Evolutionary conservation across 2,888 invertebrate species (phyloP).

Genomic region (Hipparchia semele): DNA sequence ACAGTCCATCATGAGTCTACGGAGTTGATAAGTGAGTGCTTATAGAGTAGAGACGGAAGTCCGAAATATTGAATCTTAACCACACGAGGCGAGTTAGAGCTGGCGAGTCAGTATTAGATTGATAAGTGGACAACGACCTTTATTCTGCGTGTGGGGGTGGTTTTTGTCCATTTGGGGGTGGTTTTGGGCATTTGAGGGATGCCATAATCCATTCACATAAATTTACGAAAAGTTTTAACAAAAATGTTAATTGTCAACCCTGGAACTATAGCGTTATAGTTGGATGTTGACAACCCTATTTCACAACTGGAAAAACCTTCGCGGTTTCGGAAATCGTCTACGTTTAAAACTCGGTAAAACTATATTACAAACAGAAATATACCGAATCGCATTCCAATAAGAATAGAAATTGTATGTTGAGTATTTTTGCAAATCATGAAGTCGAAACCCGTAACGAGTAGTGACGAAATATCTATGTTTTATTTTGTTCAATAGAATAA

Average conservation of each 20-base stretch:
- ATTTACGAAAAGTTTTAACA: too few relatives aligned
- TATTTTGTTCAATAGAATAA: background rate
- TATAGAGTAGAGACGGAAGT: too few relatives aligned
- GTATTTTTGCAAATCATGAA: conserved; percentile 27
- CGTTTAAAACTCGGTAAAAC: background rate
- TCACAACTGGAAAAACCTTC: conserved; percentile 25
- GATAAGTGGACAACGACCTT: too few relatives aligned
- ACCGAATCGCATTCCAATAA: background rate
- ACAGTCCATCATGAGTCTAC: too few relatives aligned
- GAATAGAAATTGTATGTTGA: conserved; percentile 4
- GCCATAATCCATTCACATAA: too few relatives aligned
- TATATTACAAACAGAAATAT: conserved; percentile 7
- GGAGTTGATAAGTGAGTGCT: too few relatives aligned
- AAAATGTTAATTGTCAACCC: background rate
- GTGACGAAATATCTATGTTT: background rate
- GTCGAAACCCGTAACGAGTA: conserved; percentile 20
- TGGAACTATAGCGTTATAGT: background rate
- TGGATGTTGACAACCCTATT: background rate
- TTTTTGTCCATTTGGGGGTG: too few relatives aligned
- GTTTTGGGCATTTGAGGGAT: too few relatives aligned
- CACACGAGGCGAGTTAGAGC: too few relatives aligned
- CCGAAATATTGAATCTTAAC: too few relatives aligned
- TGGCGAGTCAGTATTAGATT: too few relatives aligned
- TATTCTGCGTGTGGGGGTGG: too few relatives aligned
- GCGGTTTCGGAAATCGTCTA: conserved; percentile 13